Conservation (phyloP, 2,888 invertebrate genomes). For the Parthenolecanium corni region DNA sequence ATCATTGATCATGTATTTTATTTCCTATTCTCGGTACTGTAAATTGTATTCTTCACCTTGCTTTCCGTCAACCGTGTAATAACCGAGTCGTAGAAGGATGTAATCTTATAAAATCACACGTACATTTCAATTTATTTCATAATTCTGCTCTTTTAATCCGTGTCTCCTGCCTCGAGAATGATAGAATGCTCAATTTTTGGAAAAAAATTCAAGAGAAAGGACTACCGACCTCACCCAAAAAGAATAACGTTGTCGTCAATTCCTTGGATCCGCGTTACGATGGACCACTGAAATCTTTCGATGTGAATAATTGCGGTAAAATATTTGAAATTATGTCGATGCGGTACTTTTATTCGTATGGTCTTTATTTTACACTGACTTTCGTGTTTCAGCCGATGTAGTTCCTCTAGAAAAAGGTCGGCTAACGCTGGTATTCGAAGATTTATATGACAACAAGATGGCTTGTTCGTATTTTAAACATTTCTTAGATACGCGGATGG, state of each 20-base stretch:
- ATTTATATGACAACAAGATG: constrained; percentile 24
- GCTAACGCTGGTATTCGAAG: constrained; percentile 23
- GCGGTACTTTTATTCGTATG: not conserved
- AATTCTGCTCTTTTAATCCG: no score
- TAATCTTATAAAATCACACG: no score
- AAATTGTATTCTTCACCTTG: no score
- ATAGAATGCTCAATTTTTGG: constrained; percentile 64
- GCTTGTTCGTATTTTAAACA: constrained; percentile 27
- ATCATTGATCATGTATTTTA: no score
- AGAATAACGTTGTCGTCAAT: constrained; percentile 10
- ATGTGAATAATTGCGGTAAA: constrained; percentile 12
- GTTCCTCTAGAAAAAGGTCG: constrained; percentile 29
- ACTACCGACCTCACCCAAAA: constrained; percentile 11
- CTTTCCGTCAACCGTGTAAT: no score
- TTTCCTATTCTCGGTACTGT: no score
- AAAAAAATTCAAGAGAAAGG: constrained; percentile 44
- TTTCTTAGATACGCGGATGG: constrained; percentile 29
- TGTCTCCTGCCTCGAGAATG: constrained; percentile 15
- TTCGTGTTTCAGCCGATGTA: constrained; percentile 20
- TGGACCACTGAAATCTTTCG: constrained; percentile 29
- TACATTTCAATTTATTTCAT: no score
- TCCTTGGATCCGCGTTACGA: constrained; percentile 19
- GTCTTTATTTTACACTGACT: no score
- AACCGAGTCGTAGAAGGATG: no score
- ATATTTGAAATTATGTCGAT: not conserved